Percentiles rank a stretch among this genome's conserved stretches.
These are phyloP conservation scores for Drosophila albomicans DNA, from an alignment of 1,140 invertebrate species.

Conservation along the genomic window DNA sequence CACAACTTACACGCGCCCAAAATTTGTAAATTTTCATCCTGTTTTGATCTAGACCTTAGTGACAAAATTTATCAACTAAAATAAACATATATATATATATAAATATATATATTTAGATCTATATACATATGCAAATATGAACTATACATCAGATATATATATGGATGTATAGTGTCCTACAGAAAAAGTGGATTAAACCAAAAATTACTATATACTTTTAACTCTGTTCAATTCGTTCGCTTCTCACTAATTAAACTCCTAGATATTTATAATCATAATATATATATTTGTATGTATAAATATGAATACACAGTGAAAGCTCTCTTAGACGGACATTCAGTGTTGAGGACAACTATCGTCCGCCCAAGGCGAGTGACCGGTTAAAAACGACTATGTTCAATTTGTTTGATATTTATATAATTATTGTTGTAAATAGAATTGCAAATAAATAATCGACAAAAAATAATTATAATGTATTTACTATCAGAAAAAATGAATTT, in stretches of 20 bases:
- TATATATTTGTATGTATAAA: too few species aligned
- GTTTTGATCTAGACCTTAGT: constrained; percentile 38
- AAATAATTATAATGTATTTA: too few species aligned
- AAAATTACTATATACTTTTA: constrained; percentile 42
- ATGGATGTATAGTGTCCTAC: constrained; percentile 20
- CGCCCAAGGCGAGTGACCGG: too few species aligned
- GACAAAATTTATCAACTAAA: constrained; percentile 37
- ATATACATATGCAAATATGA: background rate
- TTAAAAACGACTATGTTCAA: too few species aligned
- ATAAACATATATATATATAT: constrained; percentile 38
- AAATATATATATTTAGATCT: constrained; percentile 21
- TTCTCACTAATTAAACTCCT: constrained; percentile 4
- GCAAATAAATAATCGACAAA: too few species aligned
- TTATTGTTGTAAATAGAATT: too few species aligned
- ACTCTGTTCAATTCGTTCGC: constrained; percentile 48
- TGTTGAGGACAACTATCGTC: too few species aligned
- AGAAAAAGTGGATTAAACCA: constrained; percentile 28
- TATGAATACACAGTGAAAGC: too few species aligned
- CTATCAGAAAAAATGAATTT: too few species aligned
- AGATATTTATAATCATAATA: constrained; percentile 6
- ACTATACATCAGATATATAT: constrained; percentile 13
- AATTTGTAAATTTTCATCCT: constrained; percentile 13
- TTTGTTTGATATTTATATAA: too few species aligned
- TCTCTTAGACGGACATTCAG: too few species aligned
- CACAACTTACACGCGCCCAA: constrained; percentile 33